Conservation (phyloP, 2,888 invertebrate species). For the Sarcophaga variegata region DNA sequence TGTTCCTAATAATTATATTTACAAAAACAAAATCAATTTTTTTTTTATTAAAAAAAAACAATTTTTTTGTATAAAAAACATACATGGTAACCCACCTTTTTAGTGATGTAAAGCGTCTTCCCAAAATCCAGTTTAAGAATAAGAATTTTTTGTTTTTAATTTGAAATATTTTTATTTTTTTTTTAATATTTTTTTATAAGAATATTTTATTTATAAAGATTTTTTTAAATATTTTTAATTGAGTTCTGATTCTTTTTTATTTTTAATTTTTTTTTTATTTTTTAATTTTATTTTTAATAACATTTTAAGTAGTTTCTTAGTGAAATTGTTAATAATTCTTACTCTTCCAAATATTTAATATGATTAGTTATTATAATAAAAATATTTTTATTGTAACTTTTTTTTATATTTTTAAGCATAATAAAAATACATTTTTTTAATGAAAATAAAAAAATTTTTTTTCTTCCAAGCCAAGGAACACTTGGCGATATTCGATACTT, state of each 20-base stretch:
- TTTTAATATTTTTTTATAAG: too few relatives aligned
- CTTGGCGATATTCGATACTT: too few relatives aligned
- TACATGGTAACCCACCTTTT: not conserved
- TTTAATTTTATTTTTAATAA: constrained; percentile 3
- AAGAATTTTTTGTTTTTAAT: not conserved
- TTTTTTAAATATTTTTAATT: too few relatives aligned
- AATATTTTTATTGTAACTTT: constrained; percentile 25
- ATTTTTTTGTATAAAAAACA: not conserved
- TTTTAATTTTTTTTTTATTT: constrained; percentile 1
- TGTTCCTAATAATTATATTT: not conserved
- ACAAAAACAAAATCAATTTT: constrained; percentile 16
- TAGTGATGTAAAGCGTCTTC: constrained; percentile 67
- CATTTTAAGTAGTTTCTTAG: constrained; percentile 49
- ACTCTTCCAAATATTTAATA: not conserved
- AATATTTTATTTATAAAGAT: too few relatives aligned
- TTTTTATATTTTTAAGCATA: not conserved
- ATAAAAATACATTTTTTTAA: too few relatives aligned
- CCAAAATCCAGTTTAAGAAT: constrained; percentile 44
- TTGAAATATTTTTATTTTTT: not conserved
- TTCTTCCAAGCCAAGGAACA: too few relatives aligned
- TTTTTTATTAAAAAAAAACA: constrained; percentile 7
- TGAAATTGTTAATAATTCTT: constrained; percentile 61
- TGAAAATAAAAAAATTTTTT: too few relatives aligned
- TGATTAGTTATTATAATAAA: not conserved
- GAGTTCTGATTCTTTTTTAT: constrained; percentile 35